Conservation (phyloP, 2,888 invertebrate species). For the Augiades crinisus region DNA sequence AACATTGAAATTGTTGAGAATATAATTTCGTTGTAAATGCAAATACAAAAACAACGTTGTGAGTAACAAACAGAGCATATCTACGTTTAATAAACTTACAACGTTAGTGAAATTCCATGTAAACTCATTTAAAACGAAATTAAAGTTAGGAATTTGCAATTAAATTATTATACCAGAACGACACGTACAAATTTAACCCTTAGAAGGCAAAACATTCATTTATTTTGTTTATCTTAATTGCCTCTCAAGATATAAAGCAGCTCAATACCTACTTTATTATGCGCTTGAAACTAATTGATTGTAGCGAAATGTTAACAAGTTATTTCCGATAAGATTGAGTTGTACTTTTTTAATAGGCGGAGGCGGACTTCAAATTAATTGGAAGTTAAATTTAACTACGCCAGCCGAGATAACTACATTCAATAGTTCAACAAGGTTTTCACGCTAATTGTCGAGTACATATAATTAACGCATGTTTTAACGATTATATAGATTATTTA, state of each 20-base stretch:
- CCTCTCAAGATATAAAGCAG: neutral
- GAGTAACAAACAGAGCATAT: neutral
- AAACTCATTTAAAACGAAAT: slow-evolving; percentile 1
- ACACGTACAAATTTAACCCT: neutral
- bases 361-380: neutral
- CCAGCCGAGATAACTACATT: no score
- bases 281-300: slow-evolving; percentile 1
- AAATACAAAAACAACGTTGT: neutral
- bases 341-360: neutral
- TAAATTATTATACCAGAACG: neutral
- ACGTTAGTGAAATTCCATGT: neutral
- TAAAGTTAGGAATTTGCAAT: neutral
- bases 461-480: no score
- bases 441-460: no score
- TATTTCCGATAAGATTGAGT: neutral
- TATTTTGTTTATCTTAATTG: neutral
- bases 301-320: neutral
- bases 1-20: neutral
- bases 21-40: neutral
- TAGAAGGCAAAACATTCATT: neutral
- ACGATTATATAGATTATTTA: no score
- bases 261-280: no score
- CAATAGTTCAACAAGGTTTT: no score
- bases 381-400: neutral
- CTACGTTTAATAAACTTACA: neutral